Conservation (phyloP, 2,888 invertebrate species). For the Macrophya alboannulata region DNA sequence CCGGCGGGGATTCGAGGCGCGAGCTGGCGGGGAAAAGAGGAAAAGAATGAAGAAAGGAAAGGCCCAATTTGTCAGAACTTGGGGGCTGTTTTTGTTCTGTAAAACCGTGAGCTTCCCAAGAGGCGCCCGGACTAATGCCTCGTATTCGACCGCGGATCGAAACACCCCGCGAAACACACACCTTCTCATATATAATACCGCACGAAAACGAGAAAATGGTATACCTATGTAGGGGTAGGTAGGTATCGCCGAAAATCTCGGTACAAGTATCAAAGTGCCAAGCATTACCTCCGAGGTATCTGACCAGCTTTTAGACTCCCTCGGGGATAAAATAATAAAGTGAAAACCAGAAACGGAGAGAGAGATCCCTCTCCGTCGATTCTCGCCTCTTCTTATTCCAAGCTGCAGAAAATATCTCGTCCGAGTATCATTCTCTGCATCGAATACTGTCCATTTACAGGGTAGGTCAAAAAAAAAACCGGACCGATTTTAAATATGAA, state of each 20-base stretch:
- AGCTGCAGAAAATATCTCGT: too few species aligned
- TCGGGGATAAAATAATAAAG: not conserved
- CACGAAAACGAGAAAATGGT: not conserved
- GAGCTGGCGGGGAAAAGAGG: not conserved
- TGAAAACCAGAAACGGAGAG: not conserved
- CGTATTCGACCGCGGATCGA: not conserved
- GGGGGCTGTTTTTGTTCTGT: conserved; percentile 28
- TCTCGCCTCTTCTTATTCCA: not conserved
- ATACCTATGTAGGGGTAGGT: too few species aligned
- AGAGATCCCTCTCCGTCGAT: not conserved
- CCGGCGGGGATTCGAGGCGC: conserved; percentile 24
- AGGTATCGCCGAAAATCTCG: not conserved
- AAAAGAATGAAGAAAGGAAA: conserved; percentile 18
- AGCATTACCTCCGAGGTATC: not conserved
- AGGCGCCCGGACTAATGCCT: not conserved
- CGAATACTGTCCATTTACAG: too few species aligned
- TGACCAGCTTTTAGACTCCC: not conserved
- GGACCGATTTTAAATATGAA: too few species aligned
- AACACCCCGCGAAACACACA: conserved; percentile 5
- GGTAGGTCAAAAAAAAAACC: too few species aligned
- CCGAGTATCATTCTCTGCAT: too few species aligned
- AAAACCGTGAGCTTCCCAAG: conserved; percentile 6
- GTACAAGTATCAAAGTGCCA: not conserved
- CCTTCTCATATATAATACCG: not conserved
- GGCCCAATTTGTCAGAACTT: conserved; percentile 38